Evolutionary conservation across 2,113 vertebrate species (phyloP).

Genomic region (Lepisosteus osseus): DNA sequence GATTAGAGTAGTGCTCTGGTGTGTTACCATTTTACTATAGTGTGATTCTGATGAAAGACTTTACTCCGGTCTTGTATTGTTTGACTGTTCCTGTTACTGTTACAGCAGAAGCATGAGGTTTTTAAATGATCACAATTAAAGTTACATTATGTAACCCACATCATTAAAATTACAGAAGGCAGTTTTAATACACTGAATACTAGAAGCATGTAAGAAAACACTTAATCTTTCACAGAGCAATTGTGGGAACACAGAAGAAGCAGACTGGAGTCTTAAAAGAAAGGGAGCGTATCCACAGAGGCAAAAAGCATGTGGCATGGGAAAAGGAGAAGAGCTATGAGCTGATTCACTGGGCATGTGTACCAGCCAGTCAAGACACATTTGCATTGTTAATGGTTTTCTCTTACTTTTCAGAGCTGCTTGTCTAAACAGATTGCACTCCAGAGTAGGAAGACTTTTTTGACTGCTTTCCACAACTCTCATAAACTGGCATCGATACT

Average conservation of each 20-base stretch:
- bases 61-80: background rate
- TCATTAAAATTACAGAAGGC: too few species aligned
- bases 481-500: constrained; percentile 6
- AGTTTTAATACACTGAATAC: too few species aligned
- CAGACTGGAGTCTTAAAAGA: too few species aligned
- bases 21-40: background rate
- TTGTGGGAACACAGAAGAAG: too few species aligned
- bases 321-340: too few species aligned
- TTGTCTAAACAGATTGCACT: background rate
- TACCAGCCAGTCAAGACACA: background rate
- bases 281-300: too few species aligned
- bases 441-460: background rate
- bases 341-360: background rate
- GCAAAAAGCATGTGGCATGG: too few species aligned
- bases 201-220: background rate
- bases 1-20: too few species aligned
- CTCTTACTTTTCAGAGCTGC: background rate
- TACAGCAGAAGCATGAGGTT: too few species aligned
- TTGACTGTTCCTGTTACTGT: too few species aligned
- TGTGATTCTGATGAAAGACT: background rate
- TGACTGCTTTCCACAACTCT: background rate
- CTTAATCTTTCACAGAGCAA: background rate
- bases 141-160: too few species aligned
- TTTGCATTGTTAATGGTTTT: background rate
- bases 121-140: too few species aligned